A percentile compares a stretch with the other conserved stretches of the same genome.
These are phyloP conservation scores for Styela clava DNA, from an alignment of 23 tunicate genomes.

Conservation along the genomic window DNA sequence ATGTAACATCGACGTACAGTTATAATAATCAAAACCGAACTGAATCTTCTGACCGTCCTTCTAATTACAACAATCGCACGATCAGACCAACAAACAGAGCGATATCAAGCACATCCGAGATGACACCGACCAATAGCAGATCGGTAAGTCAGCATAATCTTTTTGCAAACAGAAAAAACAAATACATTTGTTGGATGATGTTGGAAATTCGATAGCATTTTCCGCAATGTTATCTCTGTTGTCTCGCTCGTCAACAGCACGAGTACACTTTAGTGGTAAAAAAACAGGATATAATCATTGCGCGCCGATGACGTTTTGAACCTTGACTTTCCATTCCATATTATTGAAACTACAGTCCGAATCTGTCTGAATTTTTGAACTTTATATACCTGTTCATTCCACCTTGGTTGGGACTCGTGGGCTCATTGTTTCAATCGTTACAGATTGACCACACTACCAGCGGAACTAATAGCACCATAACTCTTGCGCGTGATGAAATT, in stretches of 20 bases:
- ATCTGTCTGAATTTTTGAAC: no score
- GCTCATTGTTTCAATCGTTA: conserved; percentile 10
- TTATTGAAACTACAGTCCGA: no score
- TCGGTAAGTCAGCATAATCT: conserved; percentile 38
- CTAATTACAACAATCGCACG: conserved; percentile 36
- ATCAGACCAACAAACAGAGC: conserved; percentile 97
- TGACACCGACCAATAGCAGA: conserved; percentile 70
- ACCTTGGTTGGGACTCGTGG: no score
- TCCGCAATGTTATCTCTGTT: no score
- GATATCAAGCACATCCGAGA: conserved; percentile 62
- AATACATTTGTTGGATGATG: background rate
- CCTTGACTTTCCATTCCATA: no score
- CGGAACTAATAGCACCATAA: conserved; percentile 43
- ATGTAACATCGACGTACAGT: conserved; percentile 55
- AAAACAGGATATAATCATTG: no score
- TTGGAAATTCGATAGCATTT: no score
- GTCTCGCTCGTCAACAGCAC: no score
- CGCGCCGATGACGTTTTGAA: no score
- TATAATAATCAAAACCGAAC: conserved; percentile 44
- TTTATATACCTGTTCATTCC: no score
- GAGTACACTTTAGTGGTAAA: no score
- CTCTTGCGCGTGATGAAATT: conserved; percentile 82
- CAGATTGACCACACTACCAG: conserved; percentile 24
- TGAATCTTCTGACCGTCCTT: conserved; percentile 29
- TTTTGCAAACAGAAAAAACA: background rate